Conservation (phyloP, 2,797 vertebrate species). For the Myripristis jacobus region DNA sequence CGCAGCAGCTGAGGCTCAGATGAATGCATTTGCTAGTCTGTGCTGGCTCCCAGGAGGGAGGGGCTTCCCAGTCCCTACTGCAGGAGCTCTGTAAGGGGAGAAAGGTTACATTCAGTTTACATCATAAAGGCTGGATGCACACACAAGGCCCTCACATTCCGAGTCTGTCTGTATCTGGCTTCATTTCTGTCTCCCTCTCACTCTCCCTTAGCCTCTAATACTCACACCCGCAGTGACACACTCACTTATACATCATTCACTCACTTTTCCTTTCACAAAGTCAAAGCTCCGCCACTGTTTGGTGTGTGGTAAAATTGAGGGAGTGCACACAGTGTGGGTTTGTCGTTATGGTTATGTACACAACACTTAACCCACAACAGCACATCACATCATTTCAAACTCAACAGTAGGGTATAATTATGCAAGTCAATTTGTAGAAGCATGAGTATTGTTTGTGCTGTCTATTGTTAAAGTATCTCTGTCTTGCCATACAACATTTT, state of each 20-base stretch:
- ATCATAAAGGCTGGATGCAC: conserved; percentile 76
- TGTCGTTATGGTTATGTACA: conserved; percentile 27
- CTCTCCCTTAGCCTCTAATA: conserved; percentile 45
- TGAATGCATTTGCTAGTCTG: conserved; percentile 73
- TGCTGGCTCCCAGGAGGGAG: conserved; percentile 52
- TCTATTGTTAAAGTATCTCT: no score
- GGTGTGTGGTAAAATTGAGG: conserved; percentile 43
- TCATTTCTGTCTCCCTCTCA: conserved; percentile 48
- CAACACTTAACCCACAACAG: not conserved
- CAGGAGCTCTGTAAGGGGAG: conserved; percentile 76
- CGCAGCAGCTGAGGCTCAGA: conserved; percentile 73
- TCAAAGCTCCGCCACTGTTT: conserved; percentile 50
- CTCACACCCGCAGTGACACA: conserved; percentile 55
- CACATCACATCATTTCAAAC: conserved; percentile 16
- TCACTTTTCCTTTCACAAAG: conserved; percentile 44
- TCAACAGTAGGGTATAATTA: conserved; percentile 4
- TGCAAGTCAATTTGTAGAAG: not conserved
- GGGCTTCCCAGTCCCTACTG: conserved; percentile 72
- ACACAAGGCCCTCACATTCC: conserved; percentile 67
- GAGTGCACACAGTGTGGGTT: conserved; percentile 13
- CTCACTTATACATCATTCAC: conserved; percentile 67
- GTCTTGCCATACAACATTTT: no score
- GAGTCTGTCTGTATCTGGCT: conserved; percentile 39
- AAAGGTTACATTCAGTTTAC: conserved; percentile 84
- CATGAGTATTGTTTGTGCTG: no score